phyloP scores from a whole-genome alignment of 2,113 vertebrate genomes.

The Gymnobelideus leadbeateri region DNA sequence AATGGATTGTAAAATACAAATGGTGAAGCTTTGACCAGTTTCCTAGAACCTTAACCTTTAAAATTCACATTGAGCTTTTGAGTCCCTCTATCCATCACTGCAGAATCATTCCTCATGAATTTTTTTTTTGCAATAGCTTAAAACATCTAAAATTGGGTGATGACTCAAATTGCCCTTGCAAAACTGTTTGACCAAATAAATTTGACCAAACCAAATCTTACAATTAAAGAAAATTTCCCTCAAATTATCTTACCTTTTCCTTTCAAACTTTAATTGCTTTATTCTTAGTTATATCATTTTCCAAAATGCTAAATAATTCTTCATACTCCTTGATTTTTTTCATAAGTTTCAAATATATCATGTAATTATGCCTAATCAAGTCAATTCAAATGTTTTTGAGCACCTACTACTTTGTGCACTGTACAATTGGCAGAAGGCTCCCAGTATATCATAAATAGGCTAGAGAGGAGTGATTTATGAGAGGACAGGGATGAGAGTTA shows the following conservation, averaged over 20 bases:
- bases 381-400: neutral
- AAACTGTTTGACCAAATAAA: slow-evolving; percentile 16
- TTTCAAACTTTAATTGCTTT: slow-evolving; percentile 37
- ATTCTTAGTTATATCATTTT: slow-evolving; percentile 20
- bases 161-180: neutral
- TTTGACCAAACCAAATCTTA: slow-evolving; percentile 13
- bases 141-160: neutral
- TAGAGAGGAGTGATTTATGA: neutral
- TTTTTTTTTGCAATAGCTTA: neutral
- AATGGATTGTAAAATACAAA: slow-evolving; percentile 60
- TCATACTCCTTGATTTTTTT: neutral
- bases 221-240: neutral
- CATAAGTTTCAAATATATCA: neutral
- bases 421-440: neutral
- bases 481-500: neutral
- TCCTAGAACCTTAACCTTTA: slow-evolving; percentile 41
- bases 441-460: neutral
- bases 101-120: neutral
- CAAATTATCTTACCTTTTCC: neutral
- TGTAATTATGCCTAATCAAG: neutral
- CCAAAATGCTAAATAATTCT: neutral
- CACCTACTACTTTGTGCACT: neutral
- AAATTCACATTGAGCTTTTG: neutral
- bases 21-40: slow-evolving; percentile 32
- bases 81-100: no score